phyloP scores from a whole-genome alignment of 2,888 invertebrate genomes.

The Sesia apiformis region DNA sequence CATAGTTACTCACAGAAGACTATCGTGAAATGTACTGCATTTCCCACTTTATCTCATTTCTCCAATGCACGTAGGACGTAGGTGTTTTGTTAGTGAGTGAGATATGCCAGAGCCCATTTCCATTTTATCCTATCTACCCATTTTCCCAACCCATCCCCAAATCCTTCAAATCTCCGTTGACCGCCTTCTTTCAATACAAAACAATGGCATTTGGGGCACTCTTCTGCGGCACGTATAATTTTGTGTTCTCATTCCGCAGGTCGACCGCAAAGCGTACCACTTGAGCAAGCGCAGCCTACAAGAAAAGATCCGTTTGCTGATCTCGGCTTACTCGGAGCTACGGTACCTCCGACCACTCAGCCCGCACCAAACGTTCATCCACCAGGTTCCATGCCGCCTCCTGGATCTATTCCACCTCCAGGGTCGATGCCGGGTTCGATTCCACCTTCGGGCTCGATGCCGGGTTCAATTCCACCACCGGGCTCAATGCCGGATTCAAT shows the following conservation, averaged over 20 bases:
- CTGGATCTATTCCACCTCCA: background rate
- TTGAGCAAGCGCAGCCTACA: slow-evolving; percentile 61
- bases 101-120: too few species aligned
- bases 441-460: background rate
- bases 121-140: too few species aligned
- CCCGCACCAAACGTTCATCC: background rate
- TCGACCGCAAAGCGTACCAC: slow-evolving; percentile 48
- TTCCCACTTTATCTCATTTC: too few species aligned
- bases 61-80: too few species aligned
- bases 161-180: too few species aligned
- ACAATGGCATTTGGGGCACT: too few species aligned
- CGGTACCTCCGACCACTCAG: slow-evolving; percentile 6
- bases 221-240: too few species aligned
- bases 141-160: too few species aligned
- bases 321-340: slow-evolving; percentile 63
- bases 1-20: too few species aligned
- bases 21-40: too few species aligned
- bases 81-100: too few species aligned
- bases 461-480: background rate
- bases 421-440: background rate
- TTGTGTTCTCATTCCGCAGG: slow-evolving; percentile 15
- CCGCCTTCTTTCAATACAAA: too few species aligned
- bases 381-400: slow-evolving; percentile 10
- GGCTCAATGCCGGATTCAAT: background rate
- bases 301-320: slow-evolving; percentile 84